Conservation (phyloP, 1,140 invertebrate genomes). For the Drosophila truncata region DNA sequence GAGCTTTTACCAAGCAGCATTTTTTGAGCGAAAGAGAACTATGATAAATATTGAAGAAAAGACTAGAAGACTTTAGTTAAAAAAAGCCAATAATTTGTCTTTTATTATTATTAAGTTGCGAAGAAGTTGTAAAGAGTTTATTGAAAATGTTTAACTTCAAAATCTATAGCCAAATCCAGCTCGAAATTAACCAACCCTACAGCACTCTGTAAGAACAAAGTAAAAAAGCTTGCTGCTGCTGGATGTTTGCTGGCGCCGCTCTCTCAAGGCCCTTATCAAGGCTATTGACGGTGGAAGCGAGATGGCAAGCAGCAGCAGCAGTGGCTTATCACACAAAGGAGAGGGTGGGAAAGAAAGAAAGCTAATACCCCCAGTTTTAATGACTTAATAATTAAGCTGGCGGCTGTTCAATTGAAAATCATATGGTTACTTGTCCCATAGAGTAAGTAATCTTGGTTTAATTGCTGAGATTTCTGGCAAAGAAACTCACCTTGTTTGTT, state of each 20-base stretch:
- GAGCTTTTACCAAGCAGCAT: conserved; percentile 22
- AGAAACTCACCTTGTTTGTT: conserved; percentile 58
- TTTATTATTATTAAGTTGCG: no score
- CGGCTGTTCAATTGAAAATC: conserved; percentile 24
- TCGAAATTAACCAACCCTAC: neutral
- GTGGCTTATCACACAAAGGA: conserved; percentile 9
- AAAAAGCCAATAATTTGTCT: neutral
- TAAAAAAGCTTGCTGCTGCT: conserved; percentile 15
- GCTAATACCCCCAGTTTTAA: conserved; percentile 36
- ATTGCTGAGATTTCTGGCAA: conserved; percentile 20
- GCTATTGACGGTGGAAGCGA: conserved; percentile 26
- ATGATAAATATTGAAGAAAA: neutral
- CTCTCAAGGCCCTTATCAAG: conserved; percentile 59
- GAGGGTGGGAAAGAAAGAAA: neutral
- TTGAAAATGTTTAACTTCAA: no score
- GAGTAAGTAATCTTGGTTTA: conserved; percentile 17
- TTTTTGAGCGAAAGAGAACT: conserved; percentile 28
- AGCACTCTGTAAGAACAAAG: conserved; percentile 16
- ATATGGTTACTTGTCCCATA: neutral
- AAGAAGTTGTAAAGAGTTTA: no score
- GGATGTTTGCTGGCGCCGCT: conserved; percentile 44
- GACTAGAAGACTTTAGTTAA: neutral
- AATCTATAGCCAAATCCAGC: neutral
- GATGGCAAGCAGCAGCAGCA: conserved; percentile 1
- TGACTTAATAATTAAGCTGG: conserved; percentile 45